Base-by-base conservation (phyloP, 2,113 vertebrate genomes). In the Daphoenositta chrysoptera region DNA sequence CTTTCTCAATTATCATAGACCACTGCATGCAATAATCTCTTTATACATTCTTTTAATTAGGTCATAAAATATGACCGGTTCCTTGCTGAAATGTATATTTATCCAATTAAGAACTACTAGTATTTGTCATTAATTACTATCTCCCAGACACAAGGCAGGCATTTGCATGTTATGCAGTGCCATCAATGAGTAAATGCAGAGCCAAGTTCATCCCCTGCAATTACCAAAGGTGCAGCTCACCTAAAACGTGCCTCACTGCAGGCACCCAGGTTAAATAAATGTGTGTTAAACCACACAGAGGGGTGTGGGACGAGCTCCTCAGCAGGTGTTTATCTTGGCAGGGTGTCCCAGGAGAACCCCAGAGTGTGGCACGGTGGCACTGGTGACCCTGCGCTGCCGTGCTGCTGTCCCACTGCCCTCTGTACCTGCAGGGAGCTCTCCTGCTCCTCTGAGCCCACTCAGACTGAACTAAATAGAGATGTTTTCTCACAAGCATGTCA, bases 91-190 rank as follows among this genome's bases (percentile, higher is more conserved):
- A 93, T 58, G 39, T 65, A 18, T 83, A 80, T 90, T 93, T 90
- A 91, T 79, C 42, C 33, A 88, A 93, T 93, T 95, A 94, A 94
- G 51, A 94, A 66, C 66, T 37, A 37, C 39, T 66, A 85, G 53
- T 33, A 81, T 87, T 91, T 91, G 70, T 77, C 71, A 80, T 90
- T 83, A 97, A 84, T 90, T 94, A 90, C 77, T 90, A 73, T 71
- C 83, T 91, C 64, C 8, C 35, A 73, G 82, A 69, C 58, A 73
- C 42, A 68, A 80, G 33, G 57, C 44, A 76, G 58, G 50, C 50
- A 85, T 72, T 87, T 82, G 31, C 57, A 61, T 89, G 93, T 87
- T 64, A 80, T 76, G 61, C 60, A 9, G 2, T 11, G 18, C 53
- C n/a, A 24, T 60, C 69, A 91, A 4, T 69, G 39, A 93, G 42